A percentile compares a stretch with the other conserved stretches of the same genome.
These are phyloP conservation scores for Drosophila rubida DNA, from an alignment of 2,888 invertebrate genomes.

Conservation along the genomic window DNA sequence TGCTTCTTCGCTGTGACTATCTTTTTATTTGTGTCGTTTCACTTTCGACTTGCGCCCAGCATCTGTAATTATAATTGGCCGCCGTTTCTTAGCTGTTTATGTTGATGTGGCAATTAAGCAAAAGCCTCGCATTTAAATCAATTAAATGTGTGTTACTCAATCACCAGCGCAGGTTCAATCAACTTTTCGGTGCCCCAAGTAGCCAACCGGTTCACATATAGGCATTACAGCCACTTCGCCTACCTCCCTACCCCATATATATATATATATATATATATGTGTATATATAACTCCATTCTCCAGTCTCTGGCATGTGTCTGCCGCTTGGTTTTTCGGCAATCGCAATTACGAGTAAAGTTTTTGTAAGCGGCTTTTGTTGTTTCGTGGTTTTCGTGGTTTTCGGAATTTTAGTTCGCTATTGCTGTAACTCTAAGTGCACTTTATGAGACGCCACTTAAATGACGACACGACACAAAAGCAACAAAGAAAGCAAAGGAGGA, in stretches of 20 bases:
- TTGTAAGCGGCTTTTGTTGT: constrained; percentile 67
- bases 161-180: constrained; percentile 64
- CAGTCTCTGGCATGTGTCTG: constrained; percentile 13
- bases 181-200: constrained; percentile 57
- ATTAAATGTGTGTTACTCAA: constrained; percentile 77
- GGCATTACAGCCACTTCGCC: not conserved
- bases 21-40: constrained; percentile 32
- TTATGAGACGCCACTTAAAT: constrained; percentile 48
- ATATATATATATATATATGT: not conserved
- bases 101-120: constrained; percentile 67
- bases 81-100: constrained; percentile 46
- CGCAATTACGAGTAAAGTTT: constrained; percentile 61
- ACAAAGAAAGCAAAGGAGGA: not conserved
- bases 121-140: constrained; percentile 68
- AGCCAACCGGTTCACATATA: constrained; percentile 57
- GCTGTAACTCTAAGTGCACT: constrained; percentile 52
- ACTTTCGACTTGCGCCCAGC: constrained; percentile 51
- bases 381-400: constrained; percentile 12
- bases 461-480: constrained; percentile 43
- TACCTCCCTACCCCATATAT: not conserved
- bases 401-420: constrained; percentile 17
- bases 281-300: constrained; percentile 31
- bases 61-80: constrained; percentile 53
- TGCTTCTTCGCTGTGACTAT: not conserved
- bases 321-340: constrained; percentile 55